Base-by-base conservation (phyloP, 2,113 vertebrate species). In the Aptenodytes forsteri region DNA sequence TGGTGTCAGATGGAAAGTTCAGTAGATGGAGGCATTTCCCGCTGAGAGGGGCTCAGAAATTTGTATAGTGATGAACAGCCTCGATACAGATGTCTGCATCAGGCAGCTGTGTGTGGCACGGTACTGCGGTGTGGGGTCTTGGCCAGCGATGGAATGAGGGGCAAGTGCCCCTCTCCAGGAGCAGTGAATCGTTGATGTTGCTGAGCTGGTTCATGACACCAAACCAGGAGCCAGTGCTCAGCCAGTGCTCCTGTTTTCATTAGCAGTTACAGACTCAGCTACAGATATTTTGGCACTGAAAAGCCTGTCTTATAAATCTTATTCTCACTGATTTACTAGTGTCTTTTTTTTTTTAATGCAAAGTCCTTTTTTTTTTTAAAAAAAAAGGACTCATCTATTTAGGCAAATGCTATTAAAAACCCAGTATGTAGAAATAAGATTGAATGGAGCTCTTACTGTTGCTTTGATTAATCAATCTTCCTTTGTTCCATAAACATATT, bases 121-220 rank as follows among this genome's bases (percentile, higher is more conserved):
- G 46, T 16, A 10, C 32, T 1, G 1, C 2, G 1, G 16, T 3
- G 17, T 1, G 1, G 7, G 20, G 34, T 15, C 62, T 15, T 13
- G 50, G 64, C 62, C 44, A 17, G 30, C 1, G 4, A 21, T 3
- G 7, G 27, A 23, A 27, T 4, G 17, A 69, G 47, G n/a, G 54
- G 8, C 42, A 12, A 32, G 32, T 10, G 36, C 10, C 42, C 59
- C 38, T 80, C 38, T 55, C 42, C 47, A 19, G 77, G 50, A 49
- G 18, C 52, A 32, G 42, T 11, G 44, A 27, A 13, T 21, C 2
- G 1, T 1, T 40, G 36, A 4, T 56, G 34, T 10, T 72, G 21
- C 52, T 40, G 64, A 73, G 59, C 54, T 42, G 49, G 10, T 9
- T 69, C 14, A 3, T 34, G 36, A 17, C 44, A 55, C 27, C 14